phyloP scores from a whole-genome alignment of 2,888 invertebrate genomes.

The Sphaerophoria taeniata region DNA sequence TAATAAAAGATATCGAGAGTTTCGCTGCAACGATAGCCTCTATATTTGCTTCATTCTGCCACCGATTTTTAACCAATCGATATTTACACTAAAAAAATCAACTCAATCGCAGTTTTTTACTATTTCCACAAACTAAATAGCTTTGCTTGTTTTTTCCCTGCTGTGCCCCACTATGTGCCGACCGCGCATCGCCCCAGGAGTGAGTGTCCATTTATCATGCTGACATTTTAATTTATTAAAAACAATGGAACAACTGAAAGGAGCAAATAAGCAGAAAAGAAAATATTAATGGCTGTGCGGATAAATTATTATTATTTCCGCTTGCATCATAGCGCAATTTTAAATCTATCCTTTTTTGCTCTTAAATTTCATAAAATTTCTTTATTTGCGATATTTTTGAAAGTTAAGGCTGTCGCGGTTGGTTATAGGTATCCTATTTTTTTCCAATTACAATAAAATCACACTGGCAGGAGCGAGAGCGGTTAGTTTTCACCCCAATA shows the following conservation, averaged over 20 bases:
- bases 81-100: too few species aligned
- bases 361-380: constrained; percentile 1
- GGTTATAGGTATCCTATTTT: constrained; percentile 23
- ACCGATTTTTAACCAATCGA: too few species aligned
- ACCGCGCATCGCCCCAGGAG: constrained; percentile 6
- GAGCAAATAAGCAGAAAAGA: constrained; percentile 30
- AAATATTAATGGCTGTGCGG: constrained; percentile 48
- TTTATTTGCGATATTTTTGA: constrained; percentile 41
- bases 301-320: constrained; percentile 66
- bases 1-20: too few species aligned
- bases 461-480: constrained; percentile 17
- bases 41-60: too few species aligned
- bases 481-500: constrained; percentile 11
- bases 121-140: too few species aligned
- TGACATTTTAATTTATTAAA: constrained; percentile 83
- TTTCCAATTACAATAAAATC: constrained; percentile 63
- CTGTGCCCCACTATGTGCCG: not conserved
- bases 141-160: not conserved
- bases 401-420: constrained; percentile 19
- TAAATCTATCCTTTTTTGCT: constrained; percentile 35
- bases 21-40: too few species aligned
- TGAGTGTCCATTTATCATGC: constrained; percentile 81
- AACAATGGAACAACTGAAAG: constrained; percentile 71
- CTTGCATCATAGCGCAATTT: constrained; percentile 20
- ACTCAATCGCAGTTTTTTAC: too few species aligned